Percentiles rank a stretch among this genome's conserved stretches.
These are phyloP conservation scores for Dolichotis patagonum DNA, from an alignment of 2,113 vertebrate species.

Conservation along the genomic window DNA sequence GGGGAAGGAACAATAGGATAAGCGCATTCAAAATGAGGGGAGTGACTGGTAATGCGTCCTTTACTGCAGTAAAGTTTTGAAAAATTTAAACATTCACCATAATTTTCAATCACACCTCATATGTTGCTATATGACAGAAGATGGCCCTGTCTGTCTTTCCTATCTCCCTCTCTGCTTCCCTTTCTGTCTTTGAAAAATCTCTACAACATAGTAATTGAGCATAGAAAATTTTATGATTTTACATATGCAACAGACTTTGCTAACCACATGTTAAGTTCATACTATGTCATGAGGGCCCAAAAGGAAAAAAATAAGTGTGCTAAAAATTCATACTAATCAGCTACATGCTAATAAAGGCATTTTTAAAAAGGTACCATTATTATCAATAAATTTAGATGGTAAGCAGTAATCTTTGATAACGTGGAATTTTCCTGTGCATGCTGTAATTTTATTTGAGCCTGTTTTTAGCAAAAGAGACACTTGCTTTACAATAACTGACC, in stretches of 20 bases:
- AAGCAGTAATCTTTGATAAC: neutral
- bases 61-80: neutral
- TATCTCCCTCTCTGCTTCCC: accelerated
- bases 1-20: neutral
- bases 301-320: neutral
- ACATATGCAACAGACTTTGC: neutral
- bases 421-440: neutral
- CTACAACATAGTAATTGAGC: neutral
- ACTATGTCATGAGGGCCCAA: neutral
- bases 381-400: neutral
- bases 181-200: neutral
- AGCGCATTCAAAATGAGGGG: neutral
- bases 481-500: neutral
- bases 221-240: neutral
- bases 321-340: neutral
- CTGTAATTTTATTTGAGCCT: neutral
- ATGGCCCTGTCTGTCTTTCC: neutral
- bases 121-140: neutral
- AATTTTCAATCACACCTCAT: neutral
- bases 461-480: neutral
- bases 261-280: neutral
- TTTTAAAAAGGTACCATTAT: neutral
- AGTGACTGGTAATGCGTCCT: neutral
- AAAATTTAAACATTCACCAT: neutral
- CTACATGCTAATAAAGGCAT: neutral